Conservation (phyloP, 2,113 vertebrate species). For the Serilophus lunatus region DNA sequence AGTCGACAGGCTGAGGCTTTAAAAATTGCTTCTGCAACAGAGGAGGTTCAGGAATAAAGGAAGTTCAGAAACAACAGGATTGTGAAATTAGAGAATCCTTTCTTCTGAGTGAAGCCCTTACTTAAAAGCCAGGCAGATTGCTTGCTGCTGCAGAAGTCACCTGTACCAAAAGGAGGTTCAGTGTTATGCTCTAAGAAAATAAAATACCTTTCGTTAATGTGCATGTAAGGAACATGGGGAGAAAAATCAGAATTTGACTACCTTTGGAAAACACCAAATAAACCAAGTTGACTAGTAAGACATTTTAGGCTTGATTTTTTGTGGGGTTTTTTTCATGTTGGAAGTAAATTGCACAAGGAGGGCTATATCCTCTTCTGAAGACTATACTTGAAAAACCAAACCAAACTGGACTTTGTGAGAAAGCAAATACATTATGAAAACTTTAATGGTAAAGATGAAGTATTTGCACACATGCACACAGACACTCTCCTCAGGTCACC, state of each 20-base stretch:
- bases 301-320: neutral
- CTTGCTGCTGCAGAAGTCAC: neutral
- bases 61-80: neutral
- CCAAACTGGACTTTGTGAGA: neutral
- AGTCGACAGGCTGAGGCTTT: neutral
- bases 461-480: accelerated
- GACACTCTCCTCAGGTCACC: neutral
- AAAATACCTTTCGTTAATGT: neutral
- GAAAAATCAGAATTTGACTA: neutral
- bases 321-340: accelerated
- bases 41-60: neutral
- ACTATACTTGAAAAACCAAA: neutral
- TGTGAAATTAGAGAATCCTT: neutral
- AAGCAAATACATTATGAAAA: neutral
- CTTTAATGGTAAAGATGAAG: neutral
- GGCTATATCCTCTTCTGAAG: neutral
- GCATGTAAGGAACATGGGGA: neutral
- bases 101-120: neutral
- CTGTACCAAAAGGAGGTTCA: neutral
- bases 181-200: neutral
- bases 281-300: constrained; percentile 22
- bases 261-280: constrained; percentile 44
- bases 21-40: neutral
- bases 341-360: neutral
- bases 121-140: neutral